Conservation (phyloP, 2,888 invertebrate species). For the Aporophyla lueneburgensis region DNA sequence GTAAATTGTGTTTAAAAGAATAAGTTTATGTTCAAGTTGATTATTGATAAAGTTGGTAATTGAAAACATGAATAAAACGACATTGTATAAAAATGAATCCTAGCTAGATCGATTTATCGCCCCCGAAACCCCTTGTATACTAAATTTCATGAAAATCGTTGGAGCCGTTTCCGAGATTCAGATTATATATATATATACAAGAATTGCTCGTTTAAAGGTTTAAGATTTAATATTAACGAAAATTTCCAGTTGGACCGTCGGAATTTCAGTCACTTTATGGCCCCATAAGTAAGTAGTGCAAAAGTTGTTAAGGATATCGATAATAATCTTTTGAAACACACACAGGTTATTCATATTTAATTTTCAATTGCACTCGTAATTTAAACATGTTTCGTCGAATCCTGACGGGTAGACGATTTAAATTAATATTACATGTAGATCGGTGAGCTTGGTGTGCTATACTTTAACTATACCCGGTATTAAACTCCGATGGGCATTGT, state of each 20-base stretch:
- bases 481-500: neutral
- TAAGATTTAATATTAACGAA: constrained; percentile 34
- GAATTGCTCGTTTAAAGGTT: too few species aligned
- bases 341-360: constrained; percentile 58
- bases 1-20: too few species aligned
- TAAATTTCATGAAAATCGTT: too few species aligned
- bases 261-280: constrained; percentile 18
- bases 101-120: too few species aligned
- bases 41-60: too few species aligned
- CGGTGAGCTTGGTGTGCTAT: constrained; percentile 69
- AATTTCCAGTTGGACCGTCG: constrained; percentile 12
- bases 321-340: constrained; percentile 29
- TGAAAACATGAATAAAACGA: too few species aligned
- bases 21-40: too few species aligned
- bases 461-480: neutral
- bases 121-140: too few species aligned
- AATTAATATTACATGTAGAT: constrained; percentile 79
- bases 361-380: constrained; percentile 63
- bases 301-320: constrained; percentile 19
- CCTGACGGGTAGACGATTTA: constrained; percentile 70
- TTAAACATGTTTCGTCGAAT: constrained; percentile 67
- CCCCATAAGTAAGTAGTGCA: constrained; percentile 5
- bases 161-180: too few species aligned
- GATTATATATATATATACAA: too few species aligned
- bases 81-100: too few species aligned